These are phyloP conservation scores for Menidia beryllina DNA, from an alignment of 2,113 vertebrate genomes.

Conservation along the genomic window DNA sequence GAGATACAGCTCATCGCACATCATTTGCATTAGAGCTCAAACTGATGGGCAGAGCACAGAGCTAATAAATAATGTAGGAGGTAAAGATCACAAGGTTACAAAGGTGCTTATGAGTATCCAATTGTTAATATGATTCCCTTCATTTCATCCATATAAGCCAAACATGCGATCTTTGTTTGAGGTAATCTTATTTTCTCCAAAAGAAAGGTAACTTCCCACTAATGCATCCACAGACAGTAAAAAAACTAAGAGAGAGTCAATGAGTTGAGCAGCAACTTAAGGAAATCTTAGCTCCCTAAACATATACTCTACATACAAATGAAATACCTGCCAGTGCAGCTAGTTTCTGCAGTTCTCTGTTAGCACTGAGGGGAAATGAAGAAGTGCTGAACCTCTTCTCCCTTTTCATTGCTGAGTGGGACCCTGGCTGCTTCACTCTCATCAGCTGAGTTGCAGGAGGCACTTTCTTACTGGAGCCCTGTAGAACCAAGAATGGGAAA, in stretches of 20 bases:
- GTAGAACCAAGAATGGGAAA: constrained; percentile 67
- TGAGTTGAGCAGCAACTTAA: not conserved
- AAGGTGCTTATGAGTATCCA: constrained; percentile 70
- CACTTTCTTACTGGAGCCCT: constrained; percentile 87
- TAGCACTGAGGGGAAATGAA: constrained; percentile 88
- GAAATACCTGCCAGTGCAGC: constrained; percentile 88
- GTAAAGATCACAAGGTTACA: constrained; percentile 72
- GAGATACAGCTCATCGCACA: constrained; percentile 61
- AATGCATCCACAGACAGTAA: not conserved
- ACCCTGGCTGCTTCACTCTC: constrained; percentile 88
- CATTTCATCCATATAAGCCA: constrained; percentile 31
- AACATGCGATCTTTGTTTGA: constrained; percentile 46
- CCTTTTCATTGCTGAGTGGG: constrained; percentile 86
- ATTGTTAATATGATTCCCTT: constrained; percentile 75
- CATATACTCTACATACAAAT: not conserved
- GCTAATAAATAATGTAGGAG: constrained; percentile 78
- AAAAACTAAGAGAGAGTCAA: not conserved
- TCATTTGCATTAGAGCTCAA: constrained; percentile 75
- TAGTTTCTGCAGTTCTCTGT: constrained; percentile 93
- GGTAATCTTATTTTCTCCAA: constrained; percentile 37
- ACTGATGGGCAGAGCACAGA: constrained; percentile 61
- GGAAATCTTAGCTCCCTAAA: not conserved
- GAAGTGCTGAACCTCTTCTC: constrained; percentile 92
- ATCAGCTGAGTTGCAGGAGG: constrained; percentile 85
- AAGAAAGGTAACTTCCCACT: not conserved